Base-by-base conservation (phyloP, 1,140 invertebrate genomes). In the Halesus radiatus region DNA sequence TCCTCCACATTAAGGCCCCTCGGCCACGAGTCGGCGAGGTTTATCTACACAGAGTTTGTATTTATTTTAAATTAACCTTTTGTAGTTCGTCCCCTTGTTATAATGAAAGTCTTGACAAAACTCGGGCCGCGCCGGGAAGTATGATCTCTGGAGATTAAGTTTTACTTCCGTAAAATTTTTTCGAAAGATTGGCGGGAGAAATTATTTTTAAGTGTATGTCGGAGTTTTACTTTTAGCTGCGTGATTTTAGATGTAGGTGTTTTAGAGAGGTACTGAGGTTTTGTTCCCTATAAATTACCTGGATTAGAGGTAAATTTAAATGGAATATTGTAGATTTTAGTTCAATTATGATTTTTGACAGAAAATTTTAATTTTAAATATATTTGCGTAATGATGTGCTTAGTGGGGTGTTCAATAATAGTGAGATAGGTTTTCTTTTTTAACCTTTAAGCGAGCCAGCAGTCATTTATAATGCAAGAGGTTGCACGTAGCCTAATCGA, bases 1-100 rank as follows among this genome's bases (percentile, higher is more conserved):
- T 45, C 37, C 13, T 66, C 16, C 62, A 66, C 15, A 37, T 32
- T 66, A 66, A 64, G 16, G 62, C 45, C 22, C 50, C 50, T 72
- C 37, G 20, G 37, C 68, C 16, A 20, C 32, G 68, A 72, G 4
- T 72, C 50, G 7, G 68, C 16, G 29, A 18, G 68, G 45, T 72
- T 72, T 72, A 72, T 50, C 68, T 72, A 72, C 37, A 52, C 8
- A 66, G 45, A 52, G 68, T 20, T 72, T 72, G 68, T 72, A 45
- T 72, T 72, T 72, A 72, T 72, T 72, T 72, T 72, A 72, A 72
- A 72, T 72, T 72, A 72, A 72, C 68, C 68, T 22, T 72, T 72
- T 72, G 68, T 72, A 50, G 45, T 72, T 45, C n/a, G 18, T 23
- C 37, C 20, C 68, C 45, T 52, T 72, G 6, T 72, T 52, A 23